These are phyloP conservation scores for Pogonus chalceus DNA, from an alignment of 1,140 invertebrate genomes.

Conservation along the genomic window DNA sequence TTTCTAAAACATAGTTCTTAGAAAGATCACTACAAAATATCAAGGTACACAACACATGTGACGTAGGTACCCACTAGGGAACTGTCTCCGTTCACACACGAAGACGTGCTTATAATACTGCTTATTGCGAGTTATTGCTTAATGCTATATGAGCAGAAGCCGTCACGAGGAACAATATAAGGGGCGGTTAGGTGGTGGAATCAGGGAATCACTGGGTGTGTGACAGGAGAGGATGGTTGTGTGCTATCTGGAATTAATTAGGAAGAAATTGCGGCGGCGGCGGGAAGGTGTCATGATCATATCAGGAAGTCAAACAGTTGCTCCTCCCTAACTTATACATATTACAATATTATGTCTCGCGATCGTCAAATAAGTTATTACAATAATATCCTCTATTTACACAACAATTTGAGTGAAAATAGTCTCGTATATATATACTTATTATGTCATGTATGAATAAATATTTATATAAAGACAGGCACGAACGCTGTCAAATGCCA, in stretches of 20 bases:
- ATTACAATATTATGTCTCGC: too few relatives aligned
- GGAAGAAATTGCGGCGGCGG: too few relatives aligned
- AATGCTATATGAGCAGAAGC: constrained; percentile 30
- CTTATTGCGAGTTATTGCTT: constrained; percentile 38
- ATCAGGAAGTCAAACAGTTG: too few relatives aligned
- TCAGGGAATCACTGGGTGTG: neutral
- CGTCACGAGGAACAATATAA: constrained; percentile 7
- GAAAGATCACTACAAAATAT: constrained; percentile 4
- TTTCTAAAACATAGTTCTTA: constrained; percentile 1
- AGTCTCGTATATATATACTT: constrained; percentile 1
- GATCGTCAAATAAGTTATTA: neutral
- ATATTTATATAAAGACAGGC: constrained; percentile 1
- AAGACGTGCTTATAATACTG: constrained; percentile 28
- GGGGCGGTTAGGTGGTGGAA: neutral
- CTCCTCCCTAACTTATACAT: neutral
- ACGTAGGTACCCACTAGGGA: constrained; percentile 1
- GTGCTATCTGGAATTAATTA: too few relatives aligned
- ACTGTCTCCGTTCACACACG: neutral
- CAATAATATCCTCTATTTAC: neutral
- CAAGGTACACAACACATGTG: constrained; percentile 5
- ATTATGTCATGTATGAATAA: constrained; percentile 8
- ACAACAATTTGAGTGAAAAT: constrained; percentile 3
- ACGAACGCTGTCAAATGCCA: constrained; percentile 12
- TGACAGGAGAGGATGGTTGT: neutral
- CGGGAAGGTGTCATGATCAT: too few relatives aligned